Base-by-base conservation (phyloP, 2,113 vertebrate species). In the Erpornis zantholeuca region DNA sequence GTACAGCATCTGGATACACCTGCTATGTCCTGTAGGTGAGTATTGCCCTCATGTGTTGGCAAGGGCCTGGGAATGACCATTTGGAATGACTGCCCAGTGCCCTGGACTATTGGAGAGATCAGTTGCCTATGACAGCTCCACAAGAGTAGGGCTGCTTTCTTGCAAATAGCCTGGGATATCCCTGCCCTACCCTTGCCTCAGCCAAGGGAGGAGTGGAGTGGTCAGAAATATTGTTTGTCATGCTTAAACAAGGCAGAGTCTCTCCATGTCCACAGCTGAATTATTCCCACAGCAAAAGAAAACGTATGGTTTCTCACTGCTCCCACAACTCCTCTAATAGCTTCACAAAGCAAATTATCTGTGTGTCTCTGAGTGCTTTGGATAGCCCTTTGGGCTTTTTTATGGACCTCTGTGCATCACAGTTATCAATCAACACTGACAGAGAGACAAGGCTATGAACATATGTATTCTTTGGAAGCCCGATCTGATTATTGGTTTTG, bases 11-110 rank as follows among this genome's bases (percentile, higher is more conserved):
- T 89, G 36, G 64, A 35, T n/a, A 29, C 7, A 52, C 12, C 10
- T 4, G 0, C 36, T 35, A 18, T 2, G 23, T 42, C 25, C 69
- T 53, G 33, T 72, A 35, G 0, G 0, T 0, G 1, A 35, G 21
- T 12, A 36, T n/a, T 54, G 33, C 15, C 6, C 36, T 22, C 6
- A 49, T 11, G 40, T 36, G 20, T 57, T 72, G 38, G n/a, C 36
- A 57, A 33, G 3, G 7, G 6, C 28, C 45, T 44, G 24, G 33
- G 8, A 76, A 11, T 1, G 3, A 80, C n/a, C 19, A 20, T 64
- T 8, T 76, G n/a, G 36, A 56, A 38, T 17, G 35, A 38, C 16
- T 38, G 70, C 54, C 72, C 61, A 50, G 64, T 0, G 1, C n/a
- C 66, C 33, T 12, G 35, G 23, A n/a, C 52, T 82, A 2, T 10